Evolutionary conservation across 2,888 invertebrate species (phyloP), one percentile per base, ranked within the genome.

Genomic region (Cactoblastis cactorum): DNA sequence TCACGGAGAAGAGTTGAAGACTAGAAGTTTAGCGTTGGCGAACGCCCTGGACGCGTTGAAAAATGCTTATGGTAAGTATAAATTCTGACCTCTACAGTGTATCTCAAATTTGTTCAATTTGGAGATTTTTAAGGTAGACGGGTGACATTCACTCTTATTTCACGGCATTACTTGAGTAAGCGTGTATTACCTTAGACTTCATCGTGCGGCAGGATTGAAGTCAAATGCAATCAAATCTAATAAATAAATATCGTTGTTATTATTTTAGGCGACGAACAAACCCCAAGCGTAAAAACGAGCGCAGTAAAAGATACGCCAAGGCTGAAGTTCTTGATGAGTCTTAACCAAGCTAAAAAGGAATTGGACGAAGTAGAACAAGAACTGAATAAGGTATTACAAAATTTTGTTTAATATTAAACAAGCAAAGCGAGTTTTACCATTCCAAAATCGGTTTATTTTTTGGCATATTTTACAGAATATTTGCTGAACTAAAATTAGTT

Each of bases 11-110:
- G 62, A 65, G 47, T 60, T 80, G 12, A 60, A 62, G 11, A 53
- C 57, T 0, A 33, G 59, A 6, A 66, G 70, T 3, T 52, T 67
- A 32, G 74, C 80, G 0, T 61, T 86, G 14, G 68, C 65, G 0
- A 73, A 71, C 33, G 80, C 83, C 0, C 52, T 87, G 48, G 81
- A 84, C 5, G 64, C 55, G 14, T 59, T 87, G 22, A 75, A 64
- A 51, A 62, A 62, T 1, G 67, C 77, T 0, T 81, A 74, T 51
- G 56, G 53, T 0, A 55, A 41, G 6, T 15, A n/a, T n/a, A n/a
- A n/a, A n/a, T n/a, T n/a, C n/a, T n/a, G n/a, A n/a, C n/a, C n/a
- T n/a, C n/a, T n/a, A n/a, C n/a, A n/a, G n/a, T n/a, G n/a, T n/a
- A n/a, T n/a, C n/a, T n/a, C n/a, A n/a, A n/a, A n/a, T n/a, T n/a